A percentile compares a stretch with the other conserved stretches of the same genome.
phyloP scores from a whole-genome alignment of 2,797 vertebrate species.

The Cyprinella venusta region DNA sequence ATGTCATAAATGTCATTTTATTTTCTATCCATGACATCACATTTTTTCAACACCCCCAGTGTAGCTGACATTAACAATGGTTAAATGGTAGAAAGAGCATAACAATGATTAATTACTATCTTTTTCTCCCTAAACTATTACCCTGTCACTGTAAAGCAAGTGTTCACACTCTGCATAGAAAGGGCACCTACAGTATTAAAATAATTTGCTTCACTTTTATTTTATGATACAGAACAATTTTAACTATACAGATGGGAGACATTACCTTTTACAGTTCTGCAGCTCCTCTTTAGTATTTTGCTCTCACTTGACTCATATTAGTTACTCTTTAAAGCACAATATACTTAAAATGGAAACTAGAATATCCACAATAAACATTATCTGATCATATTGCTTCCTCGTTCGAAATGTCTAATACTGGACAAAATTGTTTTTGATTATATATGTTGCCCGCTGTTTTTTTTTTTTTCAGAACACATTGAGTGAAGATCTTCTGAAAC shows the following conservation, averaged over 20 bases:
- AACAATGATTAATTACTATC: constrained; percentile 5
- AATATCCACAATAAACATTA: background rate
- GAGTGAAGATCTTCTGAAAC: background rate
- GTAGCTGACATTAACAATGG: background rate
- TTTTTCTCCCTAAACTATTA: background rate
- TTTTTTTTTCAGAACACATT: background rate
- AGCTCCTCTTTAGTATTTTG: background rate
- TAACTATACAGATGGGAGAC: background rate
- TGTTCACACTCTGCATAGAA: constrained; percentile 6
- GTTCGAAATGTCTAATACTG: background rate
- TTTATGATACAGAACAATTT: constrained; percentile 16
- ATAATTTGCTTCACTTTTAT: constrained; percentile 29
- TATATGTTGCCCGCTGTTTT: background rate
- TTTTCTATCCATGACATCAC: background rate
- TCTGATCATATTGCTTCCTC: background rate
- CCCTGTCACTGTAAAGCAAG: constrained; percentile 1
- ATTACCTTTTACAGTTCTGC: constrained; percentile 21
- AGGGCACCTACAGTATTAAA: constrained; percentile 22
- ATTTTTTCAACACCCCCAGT: background rate
- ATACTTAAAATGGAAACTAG: background rate
- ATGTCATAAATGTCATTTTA: background rate
- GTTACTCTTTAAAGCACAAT: background rate
- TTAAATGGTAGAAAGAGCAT: background rate
- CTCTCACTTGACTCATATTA: background rate
- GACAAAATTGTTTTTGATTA: background rate